Evolutionary conservation across 2,888 invertebrate genomes (phyloP).

Genomic region (Drosophila subquinaria): DNA sequence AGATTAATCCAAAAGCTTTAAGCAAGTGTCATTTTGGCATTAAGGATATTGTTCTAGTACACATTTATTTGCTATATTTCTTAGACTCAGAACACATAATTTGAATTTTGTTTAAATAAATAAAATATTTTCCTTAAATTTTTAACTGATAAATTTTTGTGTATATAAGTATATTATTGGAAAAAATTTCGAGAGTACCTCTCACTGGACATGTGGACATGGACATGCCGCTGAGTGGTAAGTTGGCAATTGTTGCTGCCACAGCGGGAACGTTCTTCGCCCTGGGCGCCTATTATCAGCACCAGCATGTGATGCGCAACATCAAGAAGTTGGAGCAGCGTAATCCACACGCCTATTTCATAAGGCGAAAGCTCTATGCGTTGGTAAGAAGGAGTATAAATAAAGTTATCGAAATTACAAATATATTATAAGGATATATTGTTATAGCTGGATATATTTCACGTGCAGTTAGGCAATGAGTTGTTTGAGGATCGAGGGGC

Average conservation of each 20-base stretch:
- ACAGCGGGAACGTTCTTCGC: constrained; percentile 76
- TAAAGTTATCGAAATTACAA: neutral
- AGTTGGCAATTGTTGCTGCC: constrained; percentile 63
- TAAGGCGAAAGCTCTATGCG: constrained; percentile 64
- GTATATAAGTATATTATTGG: neutral
- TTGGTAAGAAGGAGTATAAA: constrained; percentile 41
- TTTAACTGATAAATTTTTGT: constrained; percentile 25
- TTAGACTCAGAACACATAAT: constrained; percentile 7
- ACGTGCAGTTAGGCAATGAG: constrained; percentile 7
- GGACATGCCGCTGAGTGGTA: constrained; percentile 46
- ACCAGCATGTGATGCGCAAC: constrained; percentile 64
- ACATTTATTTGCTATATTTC: neutral
- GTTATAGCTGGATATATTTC: constrained; percentile 58
- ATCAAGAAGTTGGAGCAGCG: constrained; percentile 59
- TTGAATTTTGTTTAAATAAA: neutral
- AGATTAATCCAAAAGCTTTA: neutral
- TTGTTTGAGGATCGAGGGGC: constrained; percentile 16
- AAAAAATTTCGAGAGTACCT: constrained; percentile 20
- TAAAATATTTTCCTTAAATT: neutral
- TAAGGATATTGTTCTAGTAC: neutral
- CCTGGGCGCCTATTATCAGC: constrained; percentile 75
- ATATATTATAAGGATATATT: neutral
- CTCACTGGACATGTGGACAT: constrained; percentile 29
- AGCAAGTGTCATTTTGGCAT: neutral
- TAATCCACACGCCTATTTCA: constrained; percentile 73